phyloP scores from a whole-genome alignment of 2,888 invertebrate species.

The Automeris io region DNA sequence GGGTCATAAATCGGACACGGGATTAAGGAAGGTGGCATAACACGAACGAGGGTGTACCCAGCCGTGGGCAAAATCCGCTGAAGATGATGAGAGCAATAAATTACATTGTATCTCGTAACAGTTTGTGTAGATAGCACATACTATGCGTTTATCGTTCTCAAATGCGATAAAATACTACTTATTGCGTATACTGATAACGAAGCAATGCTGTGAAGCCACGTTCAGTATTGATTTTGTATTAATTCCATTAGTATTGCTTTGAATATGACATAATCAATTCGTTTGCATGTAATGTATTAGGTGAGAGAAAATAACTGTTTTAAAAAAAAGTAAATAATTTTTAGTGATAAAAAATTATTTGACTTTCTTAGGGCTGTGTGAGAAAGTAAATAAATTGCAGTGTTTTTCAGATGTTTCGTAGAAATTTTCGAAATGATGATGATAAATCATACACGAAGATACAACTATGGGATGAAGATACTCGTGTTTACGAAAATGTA shows the following conservation, averaged over 20 bases:
- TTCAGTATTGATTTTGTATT: conserved; percentile 17
- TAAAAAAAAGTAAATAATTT: background rate
- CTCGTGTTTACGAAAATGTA: conserved; percentile 20
- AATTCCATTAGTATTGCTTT: conserved; percentile 11
- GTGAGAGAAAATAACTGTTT: conserved; percentile 1
- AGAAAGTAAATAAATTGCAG: conserved; percentile 19
- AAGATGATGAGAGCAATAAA: too few species aligned
- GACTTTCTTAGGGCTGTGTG: background rate
- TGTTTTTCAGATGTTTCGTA: conserved; percentile 49
- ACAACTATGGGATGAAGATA: conserved; percentile 39
- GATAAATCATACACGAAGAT: conserved; percentile 40
- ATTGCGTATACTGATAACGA: conserved; percentile 2
- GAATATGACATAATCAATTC: background rate
- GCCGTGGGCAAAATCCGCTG: too few species aligned
- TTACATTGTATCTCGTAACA: too few species aligned
- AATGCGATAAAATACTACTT: conserved; percentile 3
- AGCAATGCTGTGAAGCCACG: conserved; percentile 3
- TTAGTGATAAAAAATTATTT: background rate
- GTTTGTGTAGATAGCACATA: background rate
- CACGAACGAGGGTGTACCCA: too few species aligned
- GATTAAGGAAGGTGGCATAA: too few species aligned
- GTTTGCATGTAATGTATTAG: background rate
- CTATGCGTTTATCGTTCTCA: conserved; percentile 2
- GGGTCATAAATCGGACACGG: too few species aligned
- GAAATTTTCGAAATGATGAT: conserved; percentile 40